Percentiles rank a stretch among this genome's conserved stretches.
phyloP scores from a whole-genome alignment of 2,797 vertebrate genomes.

The Ceyx erithaca region DNA sequence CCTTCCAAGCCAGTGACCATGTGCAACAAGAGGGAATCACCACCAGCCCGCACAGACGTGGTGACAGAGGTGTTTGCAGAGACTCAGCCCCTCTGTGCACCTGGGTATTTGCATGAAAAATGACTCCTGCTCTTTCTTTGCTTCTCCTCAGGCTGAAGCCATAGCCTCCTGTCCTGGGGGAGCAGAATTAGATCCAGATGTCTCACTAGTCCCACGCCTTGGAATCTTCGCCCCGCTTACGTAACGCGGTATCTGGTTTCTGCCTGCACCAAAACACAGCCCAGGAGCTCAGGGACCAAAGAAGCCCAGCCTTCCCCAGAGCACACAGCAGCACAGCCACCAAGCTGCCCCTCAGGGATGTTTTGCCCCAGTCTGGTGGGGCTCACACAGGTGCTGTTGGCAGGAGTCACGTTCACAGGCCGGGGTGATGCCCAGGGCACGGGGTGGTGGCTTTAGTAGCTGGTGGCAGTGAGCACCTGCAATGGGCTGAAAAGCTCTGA shows the following conservation, averaged over 20 bases:
- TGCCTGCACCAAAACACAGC: not conserved
- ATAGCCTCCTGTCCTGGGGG: not conserved
- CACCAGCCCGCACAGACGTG: fast-evolving
- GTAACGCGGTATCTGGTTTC: not conserved
- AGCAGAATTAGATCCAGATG: constrained; percentile 62
- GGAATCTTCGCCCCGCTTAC: not conserved
- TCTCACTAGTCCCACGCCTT: not conserved
- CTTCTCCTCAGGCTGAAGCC: constrained; percentile 4
- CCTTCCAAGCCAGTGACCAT: not conserved
- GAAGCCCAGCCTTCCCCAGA: fast-evolving
- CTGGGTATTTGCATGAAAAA: constrained; percentile 1
- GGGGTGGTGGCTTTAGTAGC: not conserved
- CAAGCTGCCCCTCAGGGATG: fast-evolving
- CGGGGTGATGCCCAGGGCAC: fast-evolving
- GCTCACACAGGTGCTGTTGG: not conserved
- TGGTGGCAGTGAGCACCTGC: not conserved
- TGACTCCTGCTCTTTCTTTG: not conserved
- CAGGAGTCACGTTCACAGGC: fast-evolving
- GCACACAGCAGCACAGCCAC: not conserved
- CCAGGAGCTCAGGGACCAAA: not conserved
- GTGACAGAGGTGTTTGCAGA: not conserved
- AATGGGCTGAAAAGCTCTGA: not conserved
- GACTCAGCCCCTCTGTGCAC: not conserved
- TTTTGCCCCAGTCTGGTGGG: not conserved
- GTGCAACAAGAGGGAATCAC: not conserved